Evolutionary conservation across 2,113 vertebrate species (phyloP), one percentile per base, ranked within the genome.

Genomic region (Oceanites oceanicus): DNA sequence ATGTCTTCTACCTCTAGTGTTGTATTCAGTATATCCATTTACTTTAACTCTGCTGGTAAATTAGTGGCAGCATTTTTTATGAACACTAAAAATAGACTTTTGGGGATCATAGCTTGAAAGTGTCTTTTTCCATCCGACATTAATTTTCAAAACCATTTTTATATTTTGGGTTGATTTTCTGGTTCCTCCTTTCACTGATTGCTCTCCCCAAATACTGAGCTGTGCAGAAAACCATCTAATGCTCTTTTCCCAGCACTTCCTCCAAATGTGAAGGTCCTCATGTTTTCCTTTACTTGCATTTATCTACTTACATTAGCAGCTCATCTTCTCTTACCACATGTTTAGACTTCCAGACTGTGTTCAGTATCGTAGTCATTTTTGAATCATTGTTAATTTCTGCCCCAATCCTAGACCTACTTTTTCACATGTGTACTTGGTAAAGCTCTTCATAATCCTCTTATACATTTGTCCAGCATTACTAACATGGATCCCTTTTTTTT

Each of bases 391-490:
- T 91, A 47, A 78, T 89, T 94, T 91, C 66, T 86, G 53, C 29
- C 29, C 36, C 15, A 22, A 7, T 85, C 58, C 77, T 78, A 17
- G 25, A 45, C 86, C 56, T 78, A 56, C 34, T 84, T 85, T 93
- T 85, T 81, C 65, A 72, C 34, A n/a, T 50, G 65, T 38, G 26
- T 72, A 34, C 3, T 4, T 62, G 52, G 34, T 81, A 94, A 94
- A 94, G 61, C 52, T 89, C 19, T 79, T 68, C 53, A 27, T 92
- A 92, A 94, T 92, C 73, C 36, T 94, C 61, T 92, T 95, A 92
- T 34, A 15, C 26, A 7, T 94, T 86, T 75, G 30, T 52, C 68
- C n/a, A 68, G 27, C n/a, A 53, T 71, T 93, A 32, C n/a, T 85
- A 68, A 58, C 36, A 47, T 13, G 15, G 30, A 50, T 68, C 88